A percentile compares a stretch with the other conserved stretches of the same genome.
Evolutionary conservation across 2,797 vertebrate genomes (phyloP).

Genomic region (Lithobates sylvaticus): DNA sequence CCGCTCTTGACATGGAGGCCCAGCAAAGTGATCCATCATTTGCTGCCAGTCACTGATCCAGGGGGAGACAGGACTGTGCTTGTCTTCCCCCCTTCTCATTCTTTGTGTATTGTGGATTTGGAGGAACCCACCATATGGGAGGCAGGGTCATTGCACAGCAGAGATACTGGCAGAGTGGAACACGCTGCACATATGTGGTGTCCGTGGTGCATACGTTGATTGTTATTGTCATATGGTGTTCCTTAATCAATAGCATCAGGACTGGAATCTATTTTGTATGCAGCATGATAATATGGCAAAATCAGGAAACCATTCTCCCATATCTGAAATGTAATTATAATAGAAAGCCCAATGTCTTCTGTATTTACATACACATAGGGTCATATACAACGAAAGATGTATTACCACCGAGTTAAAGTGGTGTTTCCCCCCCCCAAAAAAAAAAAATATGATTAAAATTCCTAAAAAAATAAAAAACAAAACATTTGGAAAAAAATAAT

Average conservation of each 20-base stretch:
- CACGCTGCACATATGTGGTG: conserved; percentile 34
- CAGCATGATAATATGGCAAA: neutral
- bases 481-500: no score
- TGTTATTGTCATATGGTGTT: conserved; percentile 7
- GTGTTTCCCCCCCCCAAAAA: no score
- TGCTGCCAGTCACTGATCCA: conserved; percentile 41
- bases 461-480: no score
- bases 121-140: conserved; percentile 47
- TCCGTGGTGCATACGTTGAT: conserved; percentile 2
- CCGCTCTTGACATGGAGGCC: conserved; percentile 52
- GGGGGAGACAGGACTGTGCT: conserved; percentile 15
- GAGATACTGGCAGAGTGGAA: neutral
- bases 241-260: neutral
- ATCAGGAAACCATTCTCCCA: neutral
- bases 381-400: no score
- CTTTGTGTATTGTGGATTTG: conserved; percentile 46
- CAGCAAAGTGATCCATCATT: conserved; percentile 55
- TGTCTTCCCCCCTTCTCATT: conserved; percentile 2
- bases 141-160: conserved; percentile 28
- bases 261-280: neutral
- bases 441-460: no score
- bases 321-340: no score
- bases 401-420: no score
- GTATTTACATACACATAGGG: no score
- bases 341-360: no score